Base-by-base conservation (phyloP, 30 jellyfish, hydroid and myxozoan species). In the Phacellophora camtschatica region DNA sequence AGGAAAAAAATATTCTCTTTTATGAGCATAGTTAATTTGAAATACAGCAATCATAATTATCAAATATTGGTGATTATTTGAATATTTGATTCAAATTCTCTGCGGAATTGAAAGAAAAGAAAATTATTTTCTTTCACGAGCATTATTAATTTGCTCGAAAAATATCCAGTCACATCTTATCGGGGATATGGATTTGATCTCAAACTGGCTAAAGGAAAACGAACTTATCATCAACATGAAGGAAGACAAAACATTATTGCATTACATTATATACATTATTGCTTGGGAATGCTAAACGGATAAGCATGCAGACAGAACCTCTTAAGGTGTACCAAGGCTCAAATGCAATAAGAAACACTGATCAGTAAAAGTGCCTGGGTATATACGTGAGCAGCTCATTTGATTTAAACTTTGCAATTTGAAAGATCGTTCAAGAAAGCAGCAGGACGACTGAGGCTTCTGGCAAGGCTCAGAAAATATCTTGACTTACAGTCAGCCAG, bases 361-460 rank as follows among this genome's bases (percentile, higher is more conserved):
- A 66, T 18, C 78, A 66, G 62, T 68, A 70, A 66, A 82, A 69
- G 74, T 82, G 34, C 67, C 82, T 69, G 73, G 88, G 95, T 43
- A 58, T 82, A 15, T 58, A 82, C 34, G 68, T 83, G 55, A 45
- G 33, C 68, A 57, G 71, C 36, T 54, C 83, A 25, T 69, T 83
- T 32, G 76, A 70, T 58, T 34, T 83, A 36, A 83, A 83, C 70
- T 56, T 83, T n/a, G 11, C 88, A 83, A 1, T 83, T 71, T 23
- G 88, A 83, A 50, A 82, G 30, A 67, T 68, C 72, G 22, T 68
- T 48, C 86, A 82, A 82, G 62, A 66, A 66, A 66, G 86, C 90
- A 66, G 80, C 94, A 48, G 86, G 86, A 50, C 28, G 94, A 51
- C 59, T 54, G 72, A 49, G 94, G 48, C 94, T 66, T 51, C 94